Conservation (phyloP, 2,797 vertebrate species). For the Morelia viridis region DNA sequence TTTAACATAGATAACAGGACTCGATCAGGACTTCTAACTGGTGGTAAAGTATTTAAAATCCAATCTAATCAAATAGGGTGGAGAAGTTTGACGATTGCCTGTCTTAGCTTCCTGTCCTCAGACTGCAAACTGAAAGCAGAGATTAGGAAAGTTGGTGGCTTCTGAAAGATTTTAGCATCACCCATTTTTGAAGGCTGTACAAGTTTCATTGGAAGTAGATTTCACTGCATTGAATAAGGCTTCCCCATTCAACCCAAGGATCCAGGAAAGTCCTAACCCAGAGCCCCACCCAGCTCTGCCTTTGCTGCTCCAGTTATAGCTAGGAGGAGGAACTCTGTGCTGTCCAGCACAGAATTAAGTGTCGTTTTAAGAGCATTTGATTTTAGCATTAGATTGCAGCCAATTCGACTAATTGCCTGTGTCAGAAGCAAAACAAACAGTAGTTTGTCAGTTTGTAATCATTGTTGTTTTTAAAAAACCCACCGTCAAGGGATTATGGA, state of each 20-base stretch:
- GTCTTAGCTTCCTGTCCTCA: not conserved
- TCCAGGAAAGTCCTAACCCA: not conserved
- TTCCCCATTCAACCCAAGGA: not conserved
- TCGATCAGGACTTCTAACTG: not conserved
- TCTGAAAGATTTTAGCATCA: not conserved
- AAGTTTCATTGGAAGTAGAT: not conserved
- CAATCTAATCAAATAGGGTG: slow-evolving; percentile 5
- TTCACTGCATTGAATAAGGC: not conserved
- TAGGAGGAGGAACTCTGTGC: not conserved
- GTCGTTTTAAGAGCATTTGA: not conserved
- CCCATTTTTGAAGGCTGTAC: not conserved
- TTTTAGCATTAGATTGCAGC: not conserved
- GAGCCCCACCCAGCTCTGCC: not conserved
- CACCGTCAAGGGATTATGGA: not conserved
- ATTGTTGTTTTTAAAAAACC: not conserved
- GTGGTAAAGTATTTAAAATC: not conserved
- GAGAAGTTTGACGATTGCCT: not conserved
- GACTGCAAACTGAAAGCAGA: not conserved
- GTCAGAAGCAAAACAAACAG: not conserved
- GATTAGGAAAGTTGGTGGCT: not conserved
- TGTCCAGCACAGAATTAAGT: not conserved
- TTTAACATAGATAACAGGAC: not conserved
- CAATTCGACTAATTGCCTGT: not conserved
- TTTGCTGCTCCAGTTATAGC: not conserved
- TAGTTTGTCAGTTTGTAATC: not conserved